Conservation (phyloP, 2,113 vertebrate genomes). For the Neogobius melanostomus region DNA sequence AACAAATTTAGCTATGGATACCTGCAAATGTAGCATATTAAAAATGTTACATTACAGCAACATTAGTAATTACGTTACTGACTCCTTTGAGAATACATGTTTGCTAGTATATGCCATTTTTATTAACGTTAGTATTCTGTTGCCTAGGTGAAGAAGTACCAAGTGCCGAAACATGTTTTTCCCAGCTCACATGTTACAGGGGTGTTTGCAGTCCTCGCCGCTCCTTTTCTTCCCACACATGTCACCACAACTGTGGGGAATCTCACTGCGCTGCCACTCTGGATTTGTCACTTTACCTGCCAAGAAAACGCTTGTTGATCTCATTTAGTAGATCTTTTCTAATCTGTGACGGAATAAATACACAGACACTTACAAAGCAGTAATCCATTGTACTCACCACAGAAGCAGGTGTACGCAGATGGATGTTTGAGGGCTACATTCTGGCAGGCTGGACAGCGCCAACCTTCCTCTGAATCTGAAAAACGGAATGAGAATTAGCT, state of each 20-base stretch:
- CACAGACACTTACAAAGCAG: background rate
- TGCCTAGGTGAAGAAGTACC: no score
- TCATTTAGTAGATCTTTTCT: background rate
- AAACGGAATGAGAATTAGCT: constrained; percentile 5
- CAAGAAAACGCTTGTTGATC: background rate
- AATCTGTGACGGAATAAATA: background rate
- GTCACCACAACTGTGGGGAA: constrained; percentile 98
- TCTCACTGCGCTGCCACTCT: constrained; percentile 96
- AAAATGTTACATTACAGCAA: no score
- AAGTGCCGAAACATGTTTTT: background rate
- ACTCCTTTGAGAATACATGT: background rate
- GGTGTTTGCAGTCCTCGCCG: constrained; percentile 88
- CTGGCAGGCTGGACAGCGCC: constrained; percentile 97
- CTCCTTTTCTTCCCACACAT: constrained; percentile 94
- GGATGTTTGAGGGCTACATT: constrained; percentile 87
- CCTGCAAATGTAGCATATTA: no score
- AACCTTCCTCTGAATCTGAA: constrained; percentile 89
- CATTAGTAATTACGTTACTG: background rate
- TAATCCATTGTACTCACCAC: constrained; percentile 80
- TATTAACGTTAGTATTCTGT: no score
- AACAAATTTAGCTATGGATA: background rate
- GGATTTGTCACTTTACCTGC: constrained; percentile 94
- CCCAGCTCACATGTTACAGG: constrained; percentile 93
- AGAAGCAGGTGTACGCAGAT: constrained; percentile 90
- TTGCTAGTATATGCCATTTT: background rate